Evolutionary conservation across 2,888 invertebrate genomes (phyloP), one percentile per base, ranked within the genome.

Genomic region (Sesamia inferens): DNA sequence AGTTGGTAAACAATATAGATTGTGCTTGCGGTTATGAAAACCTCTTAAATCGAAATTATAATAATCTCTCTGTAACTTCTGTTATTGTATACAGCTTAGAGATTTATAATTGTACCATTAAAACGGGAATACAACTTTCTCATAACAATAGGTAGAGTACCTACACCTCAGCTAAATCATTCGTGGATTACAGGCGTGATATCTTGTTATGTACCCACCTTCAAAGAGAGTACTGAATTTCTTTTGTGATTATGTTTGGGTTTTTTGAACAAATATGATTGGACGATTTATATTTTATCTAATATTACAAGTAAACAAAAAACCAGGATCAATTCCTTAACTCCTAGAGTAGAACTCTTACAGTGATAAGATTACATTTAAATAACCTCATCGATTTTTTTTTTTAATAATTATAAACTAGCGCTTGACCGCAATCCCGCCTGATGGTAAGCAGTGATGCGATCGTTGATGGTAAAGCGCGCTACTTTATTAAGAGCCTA

Each of bases 1-100:
- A 81, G 68, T 79, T 80, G 58, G 54, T 69, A 57, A 79, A 80
- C 80, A 79, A 76, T 71, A 59, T 65, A 61, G 55, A 69, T 64
- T 64, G 58, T 64, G 55, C 58, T 64, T 10, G 19, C 22, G 22
- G 59, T 57, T 22, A 62, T 51, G 74, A 44, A 78, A 68, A 68
- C 68, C 57, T 58, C 63, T 68, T 64, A 48, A 65, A 61, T 54
- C 10, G 22, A 54, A 66, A 75, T 57, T 16, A 55, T 54, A 54
- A 58, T 66, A 63, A 78, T 69, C 48, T 51, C 5, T 5, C 55
- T 48, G 58, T 42, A 22, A 54, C n/a, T 57, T 69, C 7, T 62
- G 55, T 14, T 31, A 57, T 68, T 47, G 7, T 44, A 39, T n/a
- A 14, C n/a, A 13, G 19, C 16, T 42, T 5, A 19, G 19, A 42